Evolutionary conservation across 1,140 invertebrate species (phyloP), one percentile per base, ranked within the genome.

Genomic region (Calephelis nemesis): DNA sequence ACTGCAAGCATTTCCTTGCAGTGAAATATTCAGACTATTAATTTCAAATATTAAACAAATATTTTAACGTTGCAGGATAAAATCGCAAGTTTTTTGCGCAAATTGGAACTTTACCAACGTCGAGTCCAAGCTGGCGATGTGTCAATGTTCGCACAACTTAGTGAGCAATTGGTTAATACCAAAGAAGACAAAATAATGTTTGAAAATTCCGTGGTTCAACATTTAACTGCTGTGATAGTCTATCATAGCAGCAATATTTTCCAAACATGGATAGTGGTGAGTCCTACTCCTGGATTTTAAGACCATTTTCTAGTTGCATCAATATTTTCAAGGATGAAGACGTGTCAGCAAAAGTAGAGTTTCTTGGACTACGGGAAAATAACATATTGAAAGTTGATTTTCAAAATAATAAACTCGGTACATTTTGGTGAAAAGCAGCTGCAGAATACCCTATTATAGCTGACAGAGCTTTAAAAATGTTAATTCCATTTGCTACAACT

Each of bases 381-480:
- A n/a, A 39, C 11, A 42, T 12, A 39, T 40, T 62, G 8, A 62
- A 62, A 62, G 39, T 62, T 12, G 40, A 62, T 39, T 62, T 11
- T 45, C 68, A 69, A 70, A 74, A 75, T 63, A 66, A 30, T 30
- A 30, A 30, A 30, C 30, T 30, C 30, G 30, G 30, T 30, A 30
- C 30, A 30, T 30, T 30, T 30, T 30, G 30, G 30, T 4, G 3
- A 30, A 30, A 30, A 30, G 30, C 30, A 30, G 30, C 30, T 30
- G 30, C 30, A 30, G 30, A 30, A 30, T 30, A 30, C 30, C 30
- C 74, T 49, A 68, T 76, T 75, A 71, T 77, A 74, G 76, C 71
- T 67, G 65, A 75, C 67, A 74, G 69, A 69, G 72, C 74, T 76
- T 72, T 78, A 74, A 78, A 72, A 76, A 76, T 79, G 69, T 65